Conservation (phyloP, 2,113 vertebrate species). For the Theristicus caerulescens region DNA sequence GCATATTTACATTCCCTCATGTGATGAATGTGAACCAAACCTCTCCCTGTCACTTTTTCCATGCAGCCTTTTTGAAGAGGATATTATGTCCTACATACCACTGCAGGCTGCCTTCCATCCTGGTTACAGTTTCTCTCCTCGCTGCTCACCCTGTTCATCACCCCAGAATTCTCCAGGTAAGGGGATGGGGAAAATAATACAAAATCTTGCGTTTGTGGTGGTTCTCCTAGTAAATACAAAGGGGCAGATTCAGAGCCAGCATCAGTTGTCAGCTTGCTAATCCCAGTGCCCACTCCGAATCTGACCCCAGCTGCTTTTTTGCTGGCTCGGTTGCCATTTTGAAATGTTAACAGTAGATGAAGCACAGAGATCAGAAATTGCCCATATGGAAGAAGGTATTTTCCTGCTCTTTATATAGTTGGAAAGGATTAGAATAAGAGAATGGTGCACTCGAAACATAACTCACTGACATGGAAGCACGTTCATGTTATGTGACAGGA, state of each 20-base stretch:
- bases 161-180: conserved; percentile 97
- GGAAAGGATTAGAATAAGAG: not conserved
- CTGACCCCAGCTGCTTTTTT: not conserved
- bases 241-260: not conserved
- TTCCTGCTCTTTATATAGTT: not conserved
- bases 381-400: not conserved
- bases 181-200: not conserved
- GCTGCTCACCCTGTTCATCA: conserved; percentile 93
- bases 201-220: not conserved
- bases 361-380: not conserved
- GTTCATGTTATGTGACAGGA: not conserved
- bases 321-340: not conserved
- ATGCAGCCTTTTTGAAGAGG: conserved; percentile 94
- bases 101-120: conserved; percentile 88
- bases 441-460: not conserved
- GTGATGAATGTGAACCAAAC: not conserved
- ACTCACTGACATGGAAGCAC: not conserved
- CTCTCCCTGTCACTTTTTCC: not conserved
- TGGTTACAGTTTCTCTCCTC: conserved; percentile 92
- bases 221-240: not conserved
- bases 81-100: conserved; percentile 94
- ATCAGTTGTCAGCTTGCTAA: not conserved
- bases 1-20: not conserved
- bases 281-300: not conserved
- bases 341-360: not conserved